phyloP scores from a whole-genome alignment of 2,113 vertebrate genomes.

The Podocnemis expansa region DNA sequence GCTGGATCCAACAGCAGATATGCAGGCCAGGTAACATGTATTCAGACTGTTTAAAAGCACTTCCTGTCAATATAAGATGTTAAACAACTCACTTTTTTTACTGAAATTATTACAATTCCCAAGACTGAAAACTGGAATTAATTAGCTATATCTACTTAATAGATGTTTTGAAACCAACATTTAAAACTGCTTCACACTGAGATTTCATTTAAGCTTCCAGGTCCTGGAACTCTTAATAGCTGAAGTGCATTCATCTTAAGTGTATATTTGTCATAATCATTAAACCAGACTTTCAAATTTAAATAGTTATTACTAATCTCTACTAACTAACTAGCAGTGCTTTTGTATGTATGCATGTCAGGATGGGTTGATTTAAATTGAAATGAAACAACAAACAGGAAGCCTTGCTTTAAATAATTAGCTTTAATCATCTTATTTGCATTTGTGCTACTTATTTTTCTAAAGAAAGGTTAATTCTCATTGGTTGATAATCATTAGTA shows the following conservation, averaged over 20 bases:
- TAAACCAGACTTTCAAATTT: not conserved
- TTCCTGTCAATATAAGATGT: not conserved
- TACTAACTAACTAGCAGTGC: not conserved
- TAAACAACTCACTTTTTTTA: not conserved
- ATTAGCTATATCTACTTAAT: not conserved
- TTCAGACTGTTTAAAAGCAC: not conserved
- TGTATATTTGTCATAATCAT: not conserved
- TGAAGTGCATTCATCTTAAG: not conserved
- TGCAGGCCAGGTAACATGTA: slow-evolving; percentile 81
- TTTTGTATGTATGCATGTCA: not conserved
- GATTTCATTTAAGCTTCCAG: not conserved
- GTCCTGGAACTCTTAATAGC: not conserved
- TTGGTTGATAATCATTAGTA: not conserved
- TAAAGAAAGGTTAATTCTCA: not conserved
- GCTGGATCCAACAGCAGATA: slow-evolving; percentile 79
- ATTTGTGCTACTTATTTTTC: not conserved
- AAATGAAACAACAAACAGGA: not conserved
- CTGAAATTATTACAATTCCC: not conserved
- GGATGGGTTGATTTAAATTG: not conserved
- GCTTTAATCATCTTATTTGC: not conserved
- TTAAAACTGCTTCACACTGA: not conserved
- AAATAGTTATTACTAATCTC: not conserved
- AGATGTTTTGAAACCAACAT: not conserved
- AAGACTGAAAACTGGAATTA: not conserved
- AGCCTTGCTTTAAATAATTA: not conserved